phyloP scores from a whole-genome alignment of 2,797 vertebrate genomes.

The Epinephelus awoara region DNA sequence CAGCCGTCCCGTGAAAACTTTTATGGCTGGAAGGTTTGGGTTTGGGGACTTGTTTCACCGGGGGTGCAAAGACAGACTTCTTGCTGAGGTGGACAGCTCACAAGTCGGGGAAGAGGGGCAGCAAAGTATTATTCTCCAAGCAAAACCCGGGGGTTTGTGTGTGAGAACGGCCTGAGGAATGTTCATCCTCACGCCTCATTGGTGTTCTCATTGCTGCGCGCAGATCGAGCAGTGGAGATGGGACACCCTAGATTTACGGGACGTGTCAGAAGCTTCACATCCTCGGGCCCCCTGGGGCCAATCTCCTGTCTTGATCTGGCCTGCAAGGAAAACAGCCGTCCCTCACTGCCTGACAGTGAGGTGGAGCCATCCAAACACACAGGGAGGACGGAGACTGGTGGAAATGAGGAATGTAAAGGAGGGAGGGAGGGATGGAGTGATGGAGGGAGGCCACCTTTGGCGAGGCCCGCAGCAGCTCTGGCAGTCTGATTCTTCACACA shows the following conservation, averaged over 20 bases:
- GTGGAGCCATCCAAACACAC: conserved; percentile 82
- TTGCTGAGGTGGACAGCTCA: conserved; percentile 66
- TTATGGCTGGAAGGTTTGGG: conserved; percentile 52
- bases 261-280: conserved; percentile 83
- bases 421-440: conserved; percentile 48
- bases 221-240: conserved; percentile 78
- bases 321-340: conserved; percentile 84
- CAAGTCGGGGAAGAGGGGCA: conserved; percentile 57
- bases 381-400: conserved; percentile 72
- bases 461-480: conserved; percentile 60
- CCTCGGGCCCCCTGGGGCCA: conserved; percentile 78
- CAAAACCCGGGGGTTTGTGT: conserved; percentile 68
- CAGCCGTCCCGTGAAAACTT: conserved; percentile 65
- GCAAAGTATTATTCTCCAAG: conserved; percentile 67
- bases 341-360: conserved; percentile 82
- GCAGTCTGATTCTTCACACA: conserved; percentile 61
- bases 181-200: conserved; percentile 88
- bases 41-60: conserved; percentile 55
- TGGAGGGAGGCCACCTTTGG: conserved; percentile 78
- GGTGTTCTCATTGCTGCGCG: conserved; percentile 78
- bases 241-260: conserved; percentile 84
- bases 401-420: conserved; percentile 76
- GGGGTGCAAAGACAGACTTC: conserved; percentile 57
- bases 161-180: conserved; percentile 83
- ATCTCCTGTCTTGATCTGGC: conserved; percentile 83